Evolutionary conservation across 2,113 vertebrate species (phyloP).

Genomic region (Coregonus clupeaformis): DNA sequence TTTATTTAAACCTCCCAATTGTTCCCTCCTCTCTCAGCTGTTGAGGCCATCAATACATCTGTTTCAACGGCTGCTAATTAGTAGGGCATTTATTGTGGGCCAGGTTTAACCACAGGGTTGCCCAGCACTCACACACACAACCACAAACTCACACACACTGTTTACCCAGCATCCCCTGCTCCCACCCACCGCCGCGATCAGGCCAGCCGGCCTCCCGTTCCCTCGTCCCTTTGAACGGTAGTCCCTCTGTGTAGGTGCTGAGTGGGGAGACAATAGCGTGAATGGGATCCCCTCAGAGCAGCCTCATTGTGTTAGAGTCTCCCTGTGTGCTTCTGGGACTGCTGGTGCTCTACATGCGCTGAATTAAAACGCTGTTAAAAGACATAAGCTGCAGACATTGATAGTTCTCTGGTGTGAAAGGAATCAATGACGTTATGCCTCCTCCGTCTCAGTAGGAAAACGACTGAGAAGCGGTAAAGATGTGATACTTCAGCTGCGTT

Average conservation of each 20-base stretch:
- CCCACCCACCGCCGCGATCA: constrained; percentile 58
- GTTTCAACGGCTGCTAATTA: constrained; percentile 95
- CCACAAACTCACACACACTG: constrained; percentile 61
- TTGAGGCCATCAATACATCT: constrained; percentile 90
- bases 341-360: background rate
- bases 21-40: constrained; percentile 84
- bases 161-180: constrained; percentile 75
- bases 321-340: background rate
- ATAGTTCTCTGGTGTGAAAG: no score
- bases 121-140: background rate
- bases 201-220: constrained; percentile 63
- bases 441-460: no score
- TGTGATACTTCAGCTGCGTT: no score
- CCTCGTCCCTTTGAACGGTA: constrained; percentile 49
- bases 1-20: constrained; percentile 85
- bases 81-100: constrained; percentile 51
- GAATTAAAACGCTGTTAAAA: constrained; percentile 11
- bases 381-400: no score
- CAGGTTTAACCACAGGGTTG: constrained; percentile 1
- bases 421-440: no score
- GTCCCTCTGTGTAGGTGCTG: constrained; percentile 77
- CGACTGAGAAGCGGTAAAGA: no score
- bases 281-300: constrained; percentile 33
- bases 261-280: constrained; percentile 72
- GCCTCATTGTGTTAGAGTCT: constrained; percentile 4